These are phyloP conservation scores for Diphyllodes magnificus DNA, from an alignment of 2,113 vertebrate genomes.

Conservation along the genomic window DNA sequence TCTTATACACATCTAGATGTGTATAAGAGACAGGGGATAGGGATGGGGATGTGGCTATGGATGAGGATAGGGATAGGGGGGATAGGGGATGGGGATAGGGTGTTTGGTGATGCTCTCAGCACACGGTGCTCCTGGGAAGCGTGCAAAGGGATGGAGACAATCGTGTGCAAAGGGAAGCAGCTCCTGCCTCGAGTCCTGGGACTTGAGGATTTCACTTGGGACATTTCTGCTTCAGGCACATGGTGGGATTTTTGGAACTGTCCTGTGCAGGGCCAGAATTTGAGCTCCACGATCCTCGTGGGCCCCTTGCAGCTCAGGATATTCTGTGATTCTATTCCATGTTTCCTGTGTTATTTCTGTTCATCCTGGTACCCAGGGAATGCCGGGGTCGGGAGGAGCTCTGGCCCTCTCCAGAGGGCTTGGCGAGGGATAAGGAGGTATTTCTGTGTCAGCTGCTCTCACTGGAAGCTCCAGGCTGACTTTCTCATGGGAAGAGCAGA, in stretches of 20 bases:
- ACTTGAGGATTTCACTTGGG: neutral
- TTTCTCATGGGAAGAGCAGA: slow-evolving; percentile 60
- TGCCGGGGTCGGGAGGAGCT: neutral
- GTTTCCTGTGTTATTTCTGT: neutral
- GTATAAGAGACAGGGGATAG: no score
- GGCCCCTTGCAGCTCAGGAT: neutral
- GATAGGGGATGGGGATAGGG: neutral
- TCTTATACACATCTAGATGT: no score
- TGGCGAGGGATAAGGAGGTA: neutral
- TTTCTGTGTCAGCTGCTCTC: neutral
- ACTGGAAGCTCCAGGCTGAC: neutral
- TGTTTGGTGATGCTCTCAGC: neutral
- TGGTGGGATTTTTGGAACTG: neutral
- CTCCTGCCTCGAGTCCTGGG: neutral
- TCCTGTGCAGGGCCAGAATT: neutral
- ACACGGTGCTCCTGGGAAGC: accelerated
- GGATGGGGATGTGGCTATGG: neutral
- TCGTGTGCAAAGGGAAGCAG: neutral
- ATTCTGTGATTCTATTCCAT: neutral
- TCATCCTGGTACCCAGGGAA: neutral
- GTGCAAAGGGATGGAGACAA: neutral
- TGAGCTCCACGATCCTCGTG: neutral
- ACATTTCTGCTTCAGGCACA: neutral
- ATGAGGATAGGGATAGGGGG: neutral
- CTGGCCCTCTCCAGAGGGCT: neutral